Base-by-base conservation (phyloP, 2,888 invertebrate species). In the Tyria jacobaeae region DNA sequence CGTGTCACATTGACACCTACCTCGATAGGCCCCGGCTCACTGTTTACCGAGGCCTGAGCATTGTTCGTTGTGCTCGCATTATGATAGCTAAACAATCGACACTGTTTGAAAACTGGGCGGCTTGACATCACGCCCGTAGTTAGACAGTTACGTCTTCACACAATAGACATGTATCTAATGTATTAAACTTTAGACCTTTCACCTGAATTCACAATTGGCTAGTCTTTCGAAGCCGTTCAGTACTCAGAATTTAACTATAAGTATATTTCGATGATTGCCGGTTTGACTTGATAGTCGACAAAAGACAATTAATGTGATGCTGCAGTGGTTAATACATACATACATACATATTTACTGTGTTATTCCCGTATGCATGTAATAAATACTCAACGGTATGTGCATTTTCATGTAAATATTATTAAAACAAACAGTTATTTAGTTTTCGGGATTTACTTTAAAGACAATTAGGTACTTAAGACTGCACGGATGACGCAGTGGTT, bases 71-170 rank as follows among this genome's bases (percentile, higher is more conserved):
- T 73, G 64, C 60, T 70, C 62, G 68, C 64, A 66, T 60, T 69
- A 70, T 70, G 67, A 77, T 75, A 73, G 62, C 60, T 51, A 67
- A 64, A 85, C 82, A 85, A 83, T 82, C 63, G 77, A 64, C 72
- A 76, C 69, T 77, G 77, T 79, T 76, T 69, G 48, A 62, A 69
- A 85, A 83, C 72, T 81, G 66, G 73, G 55, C 81, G 76, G 61
- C 57, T 59, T 41, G 47, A 65, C 55, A 57, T 39, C 56, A 51
- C 59, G 49, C 31, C 64, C 64, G 54, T 57, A 51, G 55, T 48
- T 39, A 54, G 50, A 61, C 53, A 59, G 57, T 60, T 41, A 53
- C 47, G 56, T 35, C 41, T 58, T 62, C 48, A 64, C 62, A 72
- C 65, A 68, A 73, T 73, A 65, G 37, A 66, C 62, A 66, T 17